Evolutionary conservation across 2,888 invertebrate genomes (phyloP).

Genomic region (Hemicrepidius hirtus): DNA sequence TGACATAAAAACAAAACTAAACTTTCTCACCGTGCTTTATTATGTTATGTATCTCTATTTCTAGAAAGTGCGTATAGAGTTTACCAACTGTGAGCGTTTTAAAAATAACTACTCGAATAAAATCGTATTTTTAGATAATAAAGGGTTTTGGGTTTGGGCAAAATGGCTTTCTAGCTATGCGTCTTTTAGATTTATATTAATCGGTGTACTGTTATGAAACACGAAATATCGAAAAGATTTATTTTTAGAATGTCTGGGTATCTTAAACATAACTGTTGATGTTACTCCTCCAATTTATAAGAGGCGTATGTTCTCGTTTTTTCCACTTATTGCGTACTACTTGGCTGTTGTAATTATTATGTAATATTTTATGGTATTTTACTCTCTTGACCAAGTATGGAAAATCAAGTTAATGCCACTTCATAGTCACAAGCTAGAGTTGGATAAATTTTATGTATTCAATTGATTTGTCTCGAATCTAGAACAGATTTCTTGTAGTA

Average conservation of each 20-base stretch:
- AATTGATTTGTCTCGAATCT: too few species aligned
- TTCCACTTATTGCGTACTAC: background rate
- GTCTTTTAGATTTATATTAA: background rate
- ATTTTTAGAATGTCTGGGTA: background rate
- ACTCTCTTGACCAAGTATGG: constrained; percentile 16
- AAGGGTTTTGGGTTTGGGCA: too few species aligned
- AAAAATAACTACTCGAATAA: constrained; percentile 14
- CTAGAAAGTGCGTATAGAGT: background rate
- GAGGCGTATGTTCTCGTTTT: constrained; percentile 21
- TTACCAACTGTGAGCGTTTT: background rate
- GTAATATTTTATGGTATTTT: background rate
- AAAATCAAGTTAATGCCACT: background rate
- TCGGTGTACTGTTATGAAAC: background rate
- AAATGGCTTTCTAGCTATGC: background rate
- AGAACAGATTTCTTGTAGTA: too few species aligned
- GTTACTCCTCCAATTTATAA: background rate
- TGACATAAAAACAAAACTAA: constrained; percentile 9
- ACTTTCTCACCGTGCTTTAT: constrained; percentile 11
- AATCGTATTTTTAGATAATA: constrained; percentile 12
- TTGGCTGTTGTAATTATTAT: background rate
- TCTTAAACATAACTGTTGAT: too few species aligned
- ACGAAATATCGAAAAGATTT: background rate
- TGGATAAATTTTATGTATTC: background rate
- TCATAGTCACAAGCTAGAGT: background rate
- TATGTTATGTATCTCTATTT: background rate